phyloP scores from a whole-genome alignment of 2,797 vertebrate genomes.

The Hirundo rustica region DNA sequence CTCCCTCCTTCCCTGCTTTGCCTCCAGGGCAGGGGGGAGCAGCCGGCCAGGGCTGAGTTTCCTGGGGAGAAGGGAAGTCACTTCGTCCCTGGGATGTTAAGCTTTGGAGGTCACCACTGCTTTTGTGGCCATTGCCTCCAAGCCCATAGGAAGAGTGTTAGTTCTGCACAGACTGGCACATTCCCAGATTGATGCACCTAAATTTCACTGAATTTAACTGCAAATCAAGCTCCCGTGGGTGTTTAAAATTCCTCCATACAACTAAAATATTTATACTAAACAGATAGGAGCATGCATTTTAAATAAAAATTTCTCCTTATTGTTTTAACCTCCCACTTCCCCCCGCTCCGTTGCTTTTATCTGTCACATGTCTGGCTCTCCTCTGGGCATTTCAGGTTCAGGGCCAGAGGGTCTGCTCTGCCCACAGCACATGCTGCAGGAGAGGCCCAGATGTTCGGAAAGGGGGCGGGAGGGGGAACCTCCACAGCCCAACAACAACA shows the following conservation, averaged over 20 bases:
- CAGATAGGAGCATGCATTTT: neutral
- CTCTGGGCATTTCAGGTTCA: constrained; percentile 36
- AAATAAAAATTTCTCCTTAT: neutral
- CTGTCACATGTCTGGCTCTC: neutral
- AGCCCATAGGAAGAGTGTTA: neutral
- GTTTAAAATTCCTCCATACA: neutral
- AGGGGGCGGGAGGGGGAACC: no score
- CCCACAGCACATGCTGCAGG: neutral
- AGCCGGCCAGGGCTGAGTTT: neutral
- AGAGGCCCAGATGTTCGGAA: constrained; percentile 15
- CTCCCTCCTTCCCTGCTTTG: neutral
- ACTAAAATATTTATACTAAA: neutral
- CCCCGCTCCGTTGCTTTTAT: neutral
- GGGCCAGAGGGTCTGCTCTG: constrained; percentile 7
- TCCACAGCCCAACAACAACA: neutral
- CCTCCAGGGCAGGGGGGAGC: neutral
- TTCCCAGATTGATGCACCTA: neutral
- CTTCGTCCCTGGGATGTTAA: neutral
- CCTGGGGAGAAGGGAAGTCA: neutral
- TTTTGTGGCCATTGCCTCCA: neutral
- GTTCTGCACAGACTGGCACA: neutral
- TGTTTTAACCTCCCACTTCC: neutral
- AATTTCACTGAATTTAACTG: neutral
- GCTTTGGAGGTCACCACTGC: neutral
- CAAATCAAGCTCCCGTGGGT: neutral